These are phyloP conservation scores for Pasiphila rectangulata DNA, from an alignment of 2,888 invertebrate species.

Conservation along the genomic window DNA sequence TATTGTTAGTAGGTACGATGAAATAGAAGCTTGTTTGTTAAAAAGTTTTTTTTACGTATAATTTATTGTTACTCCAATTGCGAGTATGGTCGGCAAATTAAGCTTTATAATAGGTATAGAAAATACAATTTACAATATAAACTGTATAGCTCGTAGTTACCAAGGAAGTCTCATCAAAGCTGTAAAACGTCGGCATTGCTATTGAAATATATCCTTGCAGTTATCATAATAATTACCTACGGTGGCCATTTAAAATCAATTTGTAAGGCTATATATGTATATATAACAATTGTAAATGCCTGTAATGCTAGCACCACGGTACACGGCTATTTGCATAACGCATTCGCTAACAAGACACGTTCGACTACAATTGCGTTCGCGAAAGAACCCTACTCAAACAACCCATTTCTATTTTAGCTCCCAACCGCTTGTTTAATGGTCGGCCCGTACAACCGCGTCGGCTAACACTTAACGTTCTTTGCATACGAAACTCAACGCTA, in stretches of 20 bases:
- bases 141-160: too few species aligned
- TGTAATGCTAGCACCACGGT: slow-evolving; percentile 41
- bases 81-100: too few species aligned
- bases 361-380: slow-evolving; percentile 77
- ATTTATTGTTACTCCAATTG: too few species aligned
- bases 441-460: slow-evolving; percentile 77
- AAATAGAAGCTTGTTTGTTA: too few species aligned
- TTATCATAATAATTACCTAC: slow-evolving; percentile 13
- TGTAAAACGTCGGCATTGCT: slow-evolving; percentile 7
- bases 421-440: slow-evolving; percentile 78
- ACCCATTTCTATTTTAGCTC: slow-evolving; percentile 79
- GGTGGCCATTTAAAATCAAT: slow-evolving; percentile 25
- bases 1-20: too few species aligned
- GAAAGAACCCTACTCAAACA: slow-evolving; percentile 80
- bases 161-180: slow-evolving; percentile 7
- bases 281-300: slow-evolving; percentile 32
- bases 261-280: slow-evolving; percentile 16
- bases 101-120: too few species aligned
- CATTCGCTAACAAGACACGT: slow-evolving; percentile 80
- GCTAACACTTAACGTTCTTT: slow-evolving; percentile 80
- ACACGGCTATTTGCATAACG: slow-evolving; percentile 65
- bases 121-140: too few species aligned
- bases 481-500: slow-evolving; percentile 75
- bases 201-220: slow-evolving; percentile 4
- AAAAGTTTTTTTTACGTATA: too few species aligned